Conservation (phyloP, 2,888 invertebrate species). For the Cheilosia scutellata region DNA sequence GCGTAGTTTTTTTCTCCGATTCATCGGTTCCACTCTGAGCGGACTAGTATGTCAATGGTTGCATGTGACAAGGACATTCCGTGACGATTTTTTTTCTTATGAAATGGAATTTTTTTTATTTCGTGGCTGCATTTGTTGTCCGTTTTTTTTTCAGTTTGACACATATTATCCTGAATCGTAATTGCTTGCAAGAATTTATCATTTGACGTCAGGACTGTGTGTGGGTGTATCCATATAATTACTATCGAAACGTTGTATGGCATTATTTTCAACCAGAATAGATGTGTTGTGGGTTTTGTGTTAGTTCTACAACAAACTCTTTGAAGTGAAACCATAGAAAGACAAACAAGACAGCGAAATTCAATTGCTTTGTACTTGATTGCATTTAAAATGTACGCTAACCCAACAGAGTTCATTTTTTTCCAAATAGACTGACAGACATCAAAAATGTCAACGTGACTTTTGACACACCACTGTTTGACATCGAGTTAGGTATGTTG, state of each 20-base stretch:
- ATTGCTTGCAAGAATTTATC: neutral
- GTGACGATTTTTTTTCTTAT: neutral
- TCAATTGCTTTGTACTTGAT: neutral
- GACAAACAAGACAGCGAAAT: neutral
- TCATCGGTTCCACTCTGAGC: neutral
- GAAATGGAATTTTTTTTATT: neutral
- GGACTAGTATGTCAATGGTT: constrained; percentile 25
- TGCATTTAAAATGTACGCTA: neutral
- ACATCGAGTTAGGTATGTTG: neutral
- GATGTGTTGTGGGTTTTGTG: neutral
- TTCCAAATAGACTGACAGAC: neutral
- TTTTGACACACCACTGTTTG: neutral
- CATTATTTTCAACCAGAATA: neutral
- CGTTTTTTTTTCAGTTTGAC: neutral
- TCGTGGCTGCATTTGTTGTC: neutral
- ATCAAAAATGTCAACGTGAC: neutral
- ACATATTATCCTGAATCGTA: neutral
- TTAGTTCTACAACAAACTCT: neutral
- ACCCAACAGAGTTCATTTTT: neutral
- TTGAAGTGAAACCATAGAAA: neutral
- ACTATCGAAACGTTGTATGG: neutral
- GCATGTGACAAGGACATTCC: constrained; percentile 38
- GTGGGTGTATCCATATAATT: constrained; percentile 1
- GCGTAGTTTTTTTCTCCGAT: constrained; percentile 7
- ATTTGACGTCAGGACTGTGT: neutral